Conservation (phyloP, 1,140 invertebrate species). For the Drosophila ogumai region DNA sequence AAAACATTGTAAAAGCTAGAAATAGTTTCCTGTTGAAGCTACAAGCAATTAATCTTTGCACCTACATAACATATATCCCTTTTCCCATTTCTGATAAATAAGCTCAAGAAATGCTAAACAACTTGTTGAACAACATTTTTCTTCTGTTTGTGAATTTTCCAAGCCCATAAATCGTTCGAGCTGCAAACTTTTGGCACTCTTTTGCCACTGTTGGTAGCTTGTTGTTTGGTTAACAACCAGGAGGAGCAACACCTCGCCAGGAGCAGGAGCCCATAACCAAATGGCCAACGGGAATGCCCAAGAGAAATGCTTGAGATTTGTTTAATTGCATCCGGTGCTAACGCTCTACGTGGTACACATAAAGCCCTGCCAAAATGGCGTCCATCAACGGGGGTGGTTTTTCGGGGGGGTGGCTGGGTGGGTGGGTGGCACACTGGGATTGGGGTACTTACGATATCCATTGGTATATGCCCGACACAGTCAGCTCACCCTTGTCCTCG, state of each 20-base stretch:
- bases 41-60: not conserved
- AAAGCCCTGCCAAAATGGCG: conserved; percentile 62
- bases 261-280: not conserved
- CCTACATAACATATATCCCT: not conserved
- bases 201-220: conserved; percentile 15
- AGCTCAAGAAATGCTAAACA: conserved; percentile 22
- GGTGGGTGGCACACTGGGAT: not conserved
- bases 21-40: not conserved
- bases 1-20: not conserved
- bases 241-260: not conserved
- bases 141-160: conserved; percentile 18
- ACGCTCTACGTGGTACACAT: not conserved
- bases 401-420: not conserved
- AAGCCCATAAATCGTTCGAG: conserved; percentile 60
- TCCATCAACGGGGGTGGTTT: conserved; percentile 8
- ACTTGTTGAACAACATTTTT: conserved; percentile 63
- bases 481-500: conserved; percentile 92
- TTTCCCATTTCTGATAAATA: conserved; percentile 6
- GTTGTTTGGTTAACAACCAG: conserved; percentile 51
- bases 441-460: conserved; percentile 94
- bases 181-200: conserved; percentile 56
- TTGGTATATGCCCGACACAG: conserved; percentile 95
- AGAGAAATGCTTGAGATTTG: conserved; percentile 75
- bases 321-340: conserved; percentile 76
- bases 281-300: conserved; percentile 56